phyloP scores from a whole-genome alignment of 2,113 vertebrate species.

The Gnathonemus echidnorhynchus region DNA sequence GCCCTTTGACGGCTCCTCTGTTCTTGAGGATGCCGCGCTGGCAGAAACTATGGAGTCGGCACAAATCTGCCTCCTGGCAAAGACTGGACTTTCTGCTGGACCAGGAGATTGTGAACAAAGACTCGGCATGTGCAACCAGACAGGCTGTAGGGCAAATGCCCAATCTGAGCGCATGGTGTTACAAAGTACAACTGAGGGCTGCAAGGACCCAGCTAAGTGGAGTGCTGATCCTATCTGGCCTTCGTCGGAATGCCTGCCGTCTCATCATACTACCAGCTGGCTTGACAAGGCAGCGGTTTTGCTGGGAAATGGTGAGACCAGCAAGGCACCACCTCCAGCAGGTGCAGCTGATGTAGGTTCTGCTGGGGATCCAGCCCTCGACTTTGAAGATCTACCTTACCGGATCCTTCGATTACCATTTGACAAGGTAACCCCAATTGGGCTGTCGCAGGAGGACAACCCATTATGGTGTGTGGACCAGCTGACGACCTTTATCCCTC shows the following conservation, averaged over 20 bases:
- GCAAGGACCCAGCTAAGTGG: neutral
- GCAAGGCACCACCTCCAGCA: neutral
- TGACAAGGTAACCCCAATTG: conserved; percentile 33
- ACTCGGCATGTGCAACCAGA: neutral
- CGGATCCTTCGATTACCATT: conserved; percentile 54
- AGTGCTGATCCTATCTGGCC: neutral
- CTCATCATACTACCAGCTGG: conserved; percentile 9
- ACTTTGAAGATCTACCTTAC: conserved; percentile 23
- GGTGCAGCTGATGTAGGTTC: neutral
- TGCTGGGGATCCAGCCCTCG: neutral
- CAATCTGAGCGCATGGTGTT: neutral
- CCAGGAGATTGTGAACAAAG: neutral
- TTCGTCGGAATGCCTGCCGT: neutral
- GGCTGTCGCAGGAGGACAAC: conserved; percentile 21
- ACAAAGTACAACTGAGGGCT: neutral
- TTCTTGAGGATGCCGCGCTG: conserved; percentile 39
- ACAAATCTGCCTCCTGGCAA: neutral
- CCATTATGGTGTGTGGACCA: conserved; percentile 18
- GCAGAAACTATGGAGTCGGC: neutral
- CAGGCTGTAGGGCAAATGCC: neutral
- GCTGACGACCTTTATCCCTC: conserved; percentile 7
- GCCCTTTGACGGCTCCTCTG: conserved; percentile 53
- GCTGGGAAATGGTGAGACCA: neutral
- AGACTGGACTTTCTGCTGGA: neutral
- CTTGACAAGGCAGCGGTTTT: neutral